These are phyloP conservation scores for Ormyrus pomaceus DNA, from an alignment of 2,888 invertebrate species.

Conservation along the genomic window DNA sequence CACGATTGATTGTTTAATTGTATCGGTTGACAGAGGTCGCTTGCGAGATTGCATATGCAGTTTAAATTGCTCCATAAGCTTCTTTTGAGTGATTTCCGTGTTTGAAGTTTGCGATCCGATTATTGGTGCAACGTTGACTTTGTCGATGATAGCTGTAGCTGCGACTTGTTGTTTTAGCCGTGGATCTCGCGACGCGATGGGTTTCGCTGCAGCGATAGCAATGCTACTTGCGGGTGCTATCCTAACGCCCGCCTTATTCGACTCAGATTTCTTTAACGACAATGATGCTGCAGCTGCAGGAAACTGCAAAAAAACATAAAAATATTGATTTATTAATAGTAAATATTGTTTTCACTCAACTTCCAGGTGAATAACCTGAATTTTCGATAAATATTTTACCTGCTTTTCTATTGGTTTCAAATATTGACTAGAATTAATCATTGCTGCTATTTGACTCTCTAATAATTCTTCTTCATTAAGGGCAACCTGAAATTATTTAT, in stretches of 20 bases:
- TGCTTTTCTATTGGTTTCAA: conserved; percentile 57
- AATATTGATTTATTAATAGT: conserved; percentile 1
- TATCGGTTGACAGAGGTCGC: conserved; percentile 42
- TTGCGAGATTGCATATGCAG: conserved; percentile 41
- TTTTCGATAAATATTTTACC: conserved; percentile 50
- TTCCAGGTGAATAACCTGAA: not conserved
- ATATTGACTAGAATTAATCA: conserved; percentile 51
- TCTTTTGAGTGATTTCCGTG: conserved; percentile 8
- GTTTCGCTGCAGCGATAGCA: conserved; percentile 76
- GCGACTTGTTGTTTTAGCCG: conserved; percentile 63
- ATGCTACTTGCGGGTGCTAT: conserved; percentile 79
- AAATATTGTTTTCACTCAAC: not conserved
- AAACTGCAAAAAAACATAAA: conserved; percentile 63
- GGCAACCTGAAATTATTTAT: conserved; percentile 49
- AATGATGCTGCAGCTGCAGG: conserved; percentile 69
- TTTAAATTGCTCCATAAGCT: conserved; percentile 45
- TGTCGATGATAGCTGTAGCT: no score
- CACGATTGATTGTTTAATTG: conserved; percentile 42
- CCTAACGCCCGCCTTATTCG: conserved; percentile 72
- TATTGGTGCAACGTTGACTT: no score
- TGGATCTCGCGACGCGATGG: conserved; percentile 72
- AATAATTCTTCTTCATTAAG: conserved; percentile 28
- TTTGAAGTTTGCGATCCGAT: conserved; percentile 10
- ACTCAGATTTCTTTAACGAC: conserved; percentile 64
- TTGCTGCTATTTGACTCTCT: conserved; percentile 34